A percentile compares a stretch with the other conserved stretches of the same genome.
phyloP scores from a whole-genome alignment of 2,797 vertebrate species.

The Yasuhikotakia modesta region DNA sequence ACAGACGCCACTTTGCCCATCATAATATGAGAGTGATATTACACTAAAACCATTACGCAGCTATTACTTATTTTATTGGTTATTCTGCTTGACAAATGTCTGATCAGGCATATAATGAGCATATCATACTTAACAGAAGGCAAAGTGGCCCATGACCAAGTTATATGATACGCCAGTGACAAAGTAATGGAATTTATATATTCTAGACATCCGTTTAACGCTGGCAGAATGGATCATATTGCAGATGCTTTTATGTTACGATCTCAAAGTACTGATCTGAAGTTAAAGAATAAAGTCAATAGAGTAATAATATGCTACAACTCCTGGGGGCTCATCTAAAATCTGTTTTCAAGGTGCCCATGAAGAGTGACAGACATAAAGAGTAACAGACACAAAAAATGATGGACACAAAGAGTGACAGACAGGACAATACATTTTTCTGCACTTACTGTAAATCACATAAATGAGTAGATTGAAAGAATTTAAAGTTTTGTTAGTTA shows the following conservation, averaged over 20 bases:
- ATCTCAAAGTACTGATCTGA: slow-evolving; percentile 21
- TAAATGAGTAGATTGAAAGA: no score
- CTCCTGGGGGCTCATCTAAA: slow-evolving; percentile 2
- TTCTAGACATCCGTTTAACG: slow-evolving; percentile 2
- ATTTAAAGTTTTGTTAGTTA: no score
- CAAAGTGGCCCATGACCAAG: not conserved
- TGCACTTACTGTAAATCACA: not conserved
- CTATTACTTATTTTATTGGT: not conserved
- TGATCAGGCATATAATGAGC: slow-evolving; percentile 4
- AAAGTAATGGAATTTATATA: not conserved
- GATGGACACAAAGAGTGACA: no score
- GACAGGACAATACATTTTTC: no score
- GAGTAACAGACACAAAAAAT: no score
- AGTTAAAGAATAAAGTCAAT: slow-evolving; percentile 27
- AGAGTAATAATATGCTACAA: not conserved
- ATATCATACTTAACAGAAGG: not conserved
- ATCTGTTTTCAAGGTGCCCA: not conserved
- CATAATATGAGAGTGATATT: slow-evolving; percentile 2
- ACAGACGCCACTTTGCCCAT: not conserved
- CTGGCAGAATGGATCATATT: not conserved
- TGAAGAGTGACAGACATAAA: no score
- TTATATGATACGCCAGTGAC: not conserved
- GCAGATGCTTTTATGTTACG: not conserved
- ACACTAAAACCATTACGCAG: not conserved
- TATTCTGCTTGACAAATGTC: not conserved